Evolutionary conservation across 37 sponge, comb jelly and placozoan genomes (phyloP).

Genomic region (Theonella swinhoei): DNA sequence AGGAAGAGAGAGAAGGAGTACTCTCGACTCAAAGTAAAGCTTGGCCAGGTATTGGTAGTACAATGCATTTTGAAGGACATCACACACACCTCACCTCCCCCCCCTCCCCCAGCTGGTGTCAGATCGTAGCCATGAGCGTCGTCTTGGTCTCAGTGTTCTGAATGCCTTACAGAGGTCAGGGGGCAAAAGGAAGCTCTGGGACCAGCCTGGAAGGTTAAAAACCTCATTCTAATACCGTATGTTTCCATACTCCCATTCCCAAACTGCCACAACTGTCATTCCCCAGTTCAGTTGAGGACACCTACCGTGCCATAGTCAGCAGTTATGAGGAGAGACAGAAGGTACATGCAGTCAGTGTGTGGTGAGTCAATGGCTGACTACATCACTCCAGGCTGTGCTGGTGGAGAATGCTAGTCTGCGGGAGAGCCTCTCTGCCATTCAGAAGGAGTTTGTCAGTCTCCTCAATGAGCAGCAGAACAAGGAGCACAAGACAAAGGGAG

Average conservation of each 20-base stretch:
- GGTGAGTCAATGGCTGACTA: neutral
- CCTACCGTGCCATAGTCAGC: conserved; percentile 39
- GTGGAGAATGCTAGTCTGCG: conserved; percentile 65
- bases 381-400: conserved; percentile 44
- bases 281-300: conserved; percentile 49
- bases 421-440: conserved; percentile 49
- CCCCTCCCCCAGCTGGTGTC: conserved; percentile 34
- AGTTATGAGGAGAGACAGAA: conserved; percentile 69
- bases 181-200: conserved; percentile 54
- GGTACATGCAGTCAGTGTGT: conserved; percentile 4
- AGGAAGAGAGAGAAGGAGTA: conserved; percentile 83
- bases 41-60: conserved; percentile 72
- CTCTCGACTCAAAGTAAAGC: conserved; percentile 61
- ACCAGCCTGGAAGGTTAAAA: conserved; percentile 43
- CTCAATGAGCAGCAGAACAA: conserved; percentile 27
- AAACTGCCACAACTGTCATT: neutral
- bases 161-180: conserved; percentile 54
- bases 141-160: conserved; percentile 60
- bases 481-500: neutral
- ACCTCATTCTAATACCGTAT: neutral
- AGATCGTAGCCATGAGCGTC: conserved; percentile 53
- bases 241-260: neutral
- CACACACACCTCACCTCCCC: neutral
- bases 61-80: too few species aligned
- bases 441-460: conserved; percentile 51